Evolutionary conservation across 2,113 vertebrate species (phyloP), one percentile per base, ranked within the genome.

Genomic region (Oncorhynchus clarkii): DNA sequence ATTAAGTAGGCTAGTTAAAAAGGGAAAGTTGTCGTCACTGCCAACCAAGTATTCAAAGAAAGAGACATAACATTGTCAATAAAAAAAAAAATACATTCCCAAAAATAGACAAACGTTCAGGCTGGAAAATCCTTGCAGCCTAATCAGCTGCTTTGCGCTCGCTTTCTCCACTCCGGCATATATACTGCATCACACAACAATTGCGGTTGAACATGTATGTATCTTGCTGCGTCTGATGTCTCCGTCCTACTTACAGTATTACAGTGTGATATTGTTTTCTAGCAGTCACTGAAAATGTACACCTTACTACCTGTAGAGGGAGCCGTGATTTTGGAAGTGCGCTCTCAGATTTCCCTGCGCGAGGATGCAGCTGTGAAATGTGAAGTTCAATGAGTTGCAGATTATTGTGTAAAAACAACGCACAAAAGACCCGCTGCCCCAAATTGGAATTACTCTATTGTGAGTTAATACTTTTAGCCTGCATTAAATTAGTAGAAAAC

Each of bases 21-120:
- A 73, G 59, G 83, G 81, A 87, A 93, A 92, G 88, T 93, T 92
- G 85, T 85, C 86, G 84, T 89, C 88, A 87, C 88, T 87, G 84
- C 85, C 84, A 91, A 88, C 85, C 84, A 91, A 88, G 85, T 89
- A 89, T 90, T 80, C 74, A 78, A 82, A 88, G 80, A 89, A 89
- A 77, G 77, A 80, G 74, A 51, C 82, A 79, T 81, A 48, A 72
- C 71, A 65, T 77, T 78, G 80, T 83, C 71, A 75, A 73, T 69
- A 9, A 11, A n/a, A 62, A n/a, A n/a, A 74, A 20, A 11, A 31
- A 73, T 72, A 24, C 48, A 48, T 73, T 74, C 31, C 26, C 34
- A 26, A 18, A 13, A 20, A 71, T 22, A 9, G 71, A 80, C 11
- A 59, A 22, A n/a, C 13, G 27, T 18, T 82, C 80, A 79, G 59